A percentile compares a stretch with the other conserved stretches of the same genome.
These are phyloP conservation scores for Cydia pomonella DNA, from an alignment of 1,140 invertebrate species.

Conservation along the genomic window DNA sequence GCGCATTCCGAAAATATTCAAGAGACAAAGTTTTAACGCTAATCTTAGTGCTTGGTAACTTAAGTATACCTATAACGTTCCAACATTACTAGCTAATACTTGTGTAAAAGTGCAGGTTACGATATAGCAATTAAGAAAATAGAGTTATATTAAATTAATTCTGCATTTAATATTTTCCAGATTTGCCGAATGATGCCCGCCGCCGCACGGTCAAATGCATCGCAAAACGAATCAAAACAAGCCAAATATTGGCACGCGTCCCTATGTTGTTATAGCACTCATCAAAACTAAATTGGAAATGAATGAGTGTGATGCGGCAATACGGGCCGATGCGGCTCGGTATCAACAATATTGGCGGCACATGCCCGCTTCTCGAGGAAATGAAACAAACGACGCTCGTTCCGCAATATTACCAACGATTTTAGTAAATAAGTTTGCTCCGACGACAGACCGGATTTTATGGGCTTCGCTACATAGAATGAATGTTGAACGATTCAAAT, in stretches of 20 bases:
- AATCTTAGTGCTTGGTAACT: neutral
- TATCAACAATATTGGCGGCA: conserved; percentile 48
- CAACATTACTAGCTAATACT: too few relatives aligned
- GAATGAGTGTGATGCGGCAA: conserved; percentile 50
- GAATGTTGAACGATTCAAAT: conserved; percentile 21
- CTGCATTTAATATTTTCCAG: neutral
- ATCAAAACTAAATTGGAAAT: conserved; percentile 69
- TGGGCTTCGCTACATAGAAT: conserved; percentile 7
- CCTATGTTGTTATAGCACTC: conserved; percentile 61
- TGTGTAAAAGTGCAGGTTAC: too few relatives aligned
- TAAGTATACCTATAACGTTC: neutral
- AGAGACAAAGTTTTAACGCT: neutral
- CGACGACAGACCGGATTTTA: conserved; percentile 13
- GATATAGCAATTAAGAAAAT: neutral
- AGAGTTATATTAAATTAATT: neutral
- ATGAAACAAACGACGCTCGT: conserved; percentile 53
- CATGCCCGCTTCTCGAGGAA: conserved; percentile 39
- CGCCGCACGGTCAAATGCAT: neutral
- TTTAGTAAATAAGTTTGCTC: conserved; percentile 34
- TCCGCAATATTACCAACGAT: conserved; percentile 49
- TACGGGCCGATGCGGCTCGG: conserved; percentile 24
- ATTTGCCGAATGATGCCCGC: neutral
- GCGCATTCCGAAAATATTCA: neutral
- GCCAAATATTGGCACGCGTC: conserved; percentile 42
- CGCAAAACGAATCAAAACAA: conserved; percentile 23